Percentiles rank a stretch among this genome's conserved stretches.
Evolutionary conservation across 2,888 invertebrate genomes (phyloP).

Genomic region (Pteria penguin): DNA sequence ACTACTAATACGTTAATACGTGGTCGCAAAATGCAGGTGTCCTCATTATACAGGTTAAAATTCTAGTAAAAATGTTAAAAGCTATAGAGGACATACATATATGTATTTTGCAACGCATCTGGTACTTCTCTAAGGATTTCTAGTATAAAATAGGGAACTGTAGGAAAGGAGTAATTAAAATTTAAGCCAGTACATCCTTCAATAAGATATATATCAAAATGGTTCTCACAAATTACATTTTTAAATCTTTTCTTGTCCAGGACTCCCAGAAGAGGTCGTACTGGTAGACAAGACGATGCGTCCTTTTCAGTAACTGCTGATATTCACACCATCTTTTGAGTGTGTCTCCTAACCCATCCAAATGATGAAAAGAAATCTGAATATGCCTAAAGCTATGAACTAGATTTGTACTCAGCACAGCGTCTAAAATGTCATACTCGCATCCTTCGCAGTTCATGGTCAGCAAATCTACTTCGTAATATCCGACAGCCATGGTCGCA

Average conservation of each 20-base stretch:
- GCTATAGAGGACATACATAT: too few species aligned
- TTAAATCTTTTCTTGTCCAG: slow-evolving; percentile 42
- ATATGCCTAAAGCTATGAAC: slow-evolving; percentile 41
- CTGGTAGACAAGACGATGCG: slow-evolving; percentile 49
- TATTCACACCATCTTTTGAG: slow-evolving; percentile 42
- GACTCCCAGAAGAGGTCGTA: slow-evolving; percentile 48
- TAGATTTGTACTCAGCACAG: slow-evolving; percentile 30
- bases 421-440: slow-evolving; percentile 47
- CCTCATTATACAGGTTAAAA: too few species aligned
- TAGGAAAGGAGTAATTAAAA: too few species aligned
- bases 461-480: slow-evolving; percentile 44
- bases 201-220: too few species aligned
- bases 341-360: slow-evolving; percentile 13
- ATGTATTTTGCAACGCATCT: too few species aligned
- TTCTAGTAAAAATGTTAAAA: too few species aligned
- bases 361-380: slow-evolving; percentile 45
- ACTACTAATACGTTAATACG: too few species aligned
- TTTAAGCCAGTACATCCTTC: too few species aligned
- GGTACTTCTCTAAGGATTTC: too few species aligned
- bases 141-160: too few species aligned
- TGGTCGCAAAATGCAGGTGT: too few species aligned
- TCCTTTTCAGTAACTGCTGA: slow-evolving; percentile 42
- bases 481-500: slow-evolving; percentile 41
- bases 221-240: neutral
- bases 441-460: slow-evolving; percentile 52